Base-by-base conservation (phyloP, 2,113 vertebrate genomes). In the Malaclemys terrapin region DNA sequence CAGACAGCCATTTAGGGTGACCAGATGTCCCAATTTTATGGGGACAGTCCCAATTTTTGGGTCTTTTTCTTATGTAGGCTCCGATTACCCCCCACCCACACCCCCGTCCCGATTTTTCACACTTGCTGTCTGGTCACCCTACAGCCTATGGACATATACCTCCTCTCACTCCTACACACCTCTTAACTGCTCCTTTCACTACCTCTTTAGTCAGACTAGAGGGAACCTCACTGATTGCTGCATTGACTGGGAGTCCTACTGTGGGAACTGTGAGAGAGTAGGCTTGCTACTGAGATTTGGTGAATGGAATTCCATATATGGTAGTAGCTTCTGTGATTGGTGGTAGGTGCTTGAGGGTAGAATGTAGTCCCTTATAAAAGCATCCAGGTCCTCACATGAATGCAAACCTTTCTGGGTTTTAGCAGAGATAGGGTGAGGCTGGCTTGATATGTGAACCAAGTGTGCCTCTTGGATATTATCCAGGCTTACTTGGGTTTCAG, bases 401-500 rank as follows among this genome's bases (percentile, higher is more conserved):
- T 82, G 92, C 89, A 95, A 95, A 92, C 92, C 54, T 91, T 45
- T 16, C 90, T 8, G 49, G 89, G 45, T 47, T 89, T 95, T 49
- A 47, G 35, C 79, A 80, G 89, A 80, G 78, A 82, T 59, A 82
- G 80, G 91, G 80, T 1, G 16, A 93, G 89, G 57, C 92, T 95
- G 84, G 95, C 94, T 96, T 53, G 65, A 95, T 97, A 94, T 81
- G 90, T 94, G 94, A 96, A 96, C 93, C 94, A 93, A 2, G 7
- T 78, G 81, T 8, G 6, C 79, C 38, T 72, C 91, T 72, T 97
- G 96, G 97, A 97, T 85, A 80, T 88, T 92, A 84, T 96, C 94
- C 97, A 97, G 65, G 79, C 57, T 97, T 89, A 79, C 96, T 97
- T 96, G 93, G 81, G 96, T 97, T 97, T 97, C 96, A 91, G 81